Evolutionary conservation across 2,797 vertebrate genomes (phyloP), one percentile per base, ranked within the genome.

Genomic region (Echiichthys vipera): DNA sequence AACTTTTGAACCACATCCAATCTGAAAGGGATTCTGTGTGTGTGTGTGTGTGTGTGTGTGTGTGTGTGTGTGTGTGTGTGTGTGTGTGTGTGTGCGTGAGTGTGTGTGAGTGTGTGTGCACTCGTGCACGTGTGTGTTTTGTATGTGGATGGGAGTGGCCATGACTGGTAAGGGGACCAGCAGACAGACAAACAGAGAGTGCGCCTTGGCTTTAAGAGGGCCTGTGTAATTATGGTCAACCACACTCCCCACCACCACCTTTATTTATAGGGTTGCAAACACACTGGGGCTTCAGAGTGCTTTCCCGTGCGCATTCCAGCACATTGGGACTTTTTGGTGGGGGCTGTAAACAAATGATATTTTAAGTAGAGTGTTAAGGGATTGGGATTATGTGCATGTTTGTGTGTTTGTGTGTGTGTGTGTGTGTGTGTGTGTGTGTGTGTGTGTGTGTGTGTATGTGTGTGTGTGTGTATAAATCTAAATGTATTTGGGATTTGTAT

Each of bases 211-310:
- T 93, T 93, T 92, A 92, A 94, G 92, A 90, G 86, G 78, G 84
- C 84, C 91, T 90, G 87, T 93, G 91, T 93, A 94, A 95, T 95
- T 94, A 94, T 94, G 94, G 94, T 92, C 84, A 92, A 93, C 94
- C 94, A 65, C 94, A 89, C 72, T 88, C 89, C 83, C 90, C 90
- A 88, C 91, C 89, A 62, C 91, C 87, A 89, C 88, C 88, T 90
- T 92, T 95, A 94, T 95, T 94, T 94, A 93, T 94, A 94, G 93
- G 89, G 78, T 79, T 78, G 78, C 89, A 90, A 93, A 93, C 91
- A 91, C 81, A 91, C 89, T 76, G 86, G 84, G 80, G 80, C 86
- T 91, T 89, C 90, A 81, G 58, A 78, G 46, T 78, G 87, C 89
- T 86, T 88, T 89, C 88, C 89, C 81, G 77, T 81, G 78, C 32